These are phyloP conservation scores for Bembecia ichneumoniformis DNA, from an alignment of 2,888 invertebrate species.

Conservation along the genomic window DNA sequence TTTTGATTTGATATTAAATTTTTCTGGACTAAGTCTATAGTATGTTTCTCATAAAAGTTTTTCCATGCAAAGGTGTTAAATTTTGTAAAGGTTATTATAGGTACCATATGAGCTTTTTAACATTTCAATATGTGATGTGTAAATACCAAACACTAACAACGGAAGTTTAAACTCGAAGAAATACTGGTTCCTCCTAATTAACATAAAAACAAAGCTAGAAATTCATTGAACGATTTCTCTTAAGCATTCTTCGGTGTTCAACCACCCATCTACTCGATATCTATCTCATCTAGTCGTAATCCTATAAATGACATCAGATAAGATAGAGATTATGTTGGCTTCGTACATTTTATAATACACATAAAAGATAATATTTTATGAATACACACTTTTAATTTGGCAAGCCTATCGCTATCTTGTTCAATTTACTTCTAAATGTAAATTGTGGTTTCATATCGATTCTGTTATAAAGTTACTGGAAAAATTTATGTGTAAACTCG, in stretches of 20 bases:
- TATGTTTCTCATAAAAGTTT: not conserved
- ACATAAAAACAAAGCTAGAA: slow-evolving; percentile 66
- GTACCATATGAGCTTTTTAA: slow-evolving; percentile 2
- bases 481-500: no score
- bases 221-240: slow-evolving; percentile 62
- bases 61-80: not conserved
- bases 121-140: slow-evolving; percentile 26
- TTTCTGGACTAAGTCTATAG: no score
- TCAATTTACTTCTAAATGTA: not conserved
- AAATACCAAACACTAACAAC: slow-evolving; percentile 42
- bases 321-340: slow-evolving; percentile 37
- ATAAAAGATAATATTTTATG: not conserved
- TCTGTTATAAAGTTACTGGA: not conserved
- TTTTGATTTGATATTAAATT: no score
- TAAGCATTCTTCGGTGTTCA: slow-evolving; percentile 50
- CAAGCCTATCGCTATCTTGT: not conserved
- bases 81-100: no score
- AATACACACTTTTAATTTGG: not conserved
- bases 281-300: slow-evolving; percentile 64
- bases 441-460: not conserved
- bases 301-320: slow-evolving; percentile 68
- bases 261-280: slow-evolving; percentile 55
- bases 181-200: slow-evolving; percentile 56
- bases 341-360: slow-evolving; percentile 25
- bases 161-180: slow-evolving; percentile 51